Conservation (phyloP, 2,113 vertebrate genomes). For the Larimichthys crocea region DNA sequence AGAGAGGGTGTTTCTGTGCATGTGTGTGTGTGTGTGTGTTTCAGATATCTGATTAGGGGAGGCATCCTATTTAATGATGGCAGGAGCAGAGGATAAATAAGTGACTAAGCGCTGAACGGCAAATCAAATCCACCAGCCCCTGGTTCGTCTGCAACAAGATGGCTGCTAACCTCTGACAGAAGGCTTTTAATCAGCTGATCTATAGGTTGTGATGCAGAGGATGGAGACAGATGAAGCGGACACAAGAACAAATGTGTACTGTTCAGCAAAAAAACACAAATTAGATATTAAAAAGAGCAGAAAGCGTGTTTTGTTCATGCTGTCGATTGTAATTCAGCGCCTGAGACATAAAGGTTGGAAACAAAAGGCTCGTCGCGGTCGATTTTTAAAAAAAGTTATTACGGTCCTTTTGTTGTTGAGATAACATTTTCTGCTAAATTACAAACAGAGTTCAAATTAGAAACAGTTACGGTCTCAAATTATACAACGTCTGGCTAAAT, state of each 20-base stretch:
- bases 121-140: slow-evolving; percentile 71
- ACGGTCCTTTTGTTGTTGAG: background rate
- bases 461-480: slow-evolving; percentile 23
- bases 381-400: background rate
- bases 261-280: background rate
- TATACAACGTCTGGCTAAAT: slow-evolving; percentile 11
- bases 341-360: background rate
- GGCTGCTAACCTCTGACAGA: slow-evolving; percentile 47
- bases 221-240: background rate
- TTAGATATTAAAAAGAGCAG: background rate
- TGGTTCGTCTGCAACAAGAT: slow-evolving; percentile 45
- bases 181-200: slow-evolving; percentile 65
- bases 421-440: slow-evolving; percentile 32
- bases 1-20: slow-evolving; percentile 30
- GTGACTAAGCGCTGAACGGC: slow-evolving; percentile 51
- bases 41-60: slow-evolving; percentile 69
- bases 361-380: background rate
- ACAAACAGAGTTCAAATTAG: slow-evolving; percentile 40
- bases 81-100: slow-evolving; percentile 65
- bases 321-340: background rate
- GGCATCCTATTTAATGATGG: slow-evolving; percentile 71
- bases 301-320: background rate
- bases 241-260: too few relatives aligned
- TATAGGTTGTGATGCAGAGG: slow-evolving; percentile 15
- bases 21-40: slow-evolving; percentile 13